These are phyloP conservation scores for Phrynosoma blainvillii DNA, from an alignment of 2,113 vertebrate genomes.

Conservation along the genomic window DNA sequence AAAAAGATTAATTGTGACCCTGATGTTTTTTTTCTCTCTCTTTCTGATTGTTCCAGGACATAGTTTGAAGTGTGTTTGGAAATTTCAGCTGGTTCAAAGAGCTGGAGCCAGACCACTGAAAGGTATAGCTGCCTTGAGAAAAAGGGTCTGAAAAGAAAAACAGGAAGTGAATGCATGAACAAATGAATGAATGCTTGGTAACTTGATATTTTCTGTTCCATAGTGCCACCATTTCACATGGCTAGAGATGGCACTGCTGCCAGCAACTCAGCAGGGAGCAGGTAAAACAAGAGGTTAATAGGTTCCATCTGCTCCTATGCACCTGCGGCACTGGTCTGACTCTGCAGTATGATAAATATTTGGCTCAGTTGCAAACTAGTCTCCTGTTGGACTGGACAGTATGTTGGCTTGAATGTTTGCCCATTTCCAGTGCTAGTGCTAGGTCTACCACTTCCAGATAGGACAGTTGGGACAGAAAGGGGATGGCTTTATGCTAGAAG, in stretches of 20 bases:
- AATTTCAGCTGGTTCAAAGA: too few species aligned
- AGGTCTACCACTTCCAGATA: not conserved
- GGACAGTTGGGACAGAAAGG: not conserved
- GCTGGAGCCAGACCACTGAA: too few species aligned
- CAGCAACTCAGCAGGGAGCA: not conserved
- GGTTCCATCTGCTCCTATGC: not conserved
- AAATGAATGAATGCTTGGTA: too few species aligned
- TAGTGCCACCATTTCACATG: not conserved
- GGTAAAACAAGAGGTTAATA: not conserved
- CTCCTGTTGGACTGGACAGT: not conserved
- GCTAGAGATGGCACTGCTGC: not conserved
- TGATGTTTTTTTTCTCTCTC: too few species aligned
- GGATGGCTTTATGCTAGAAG: not conserved
- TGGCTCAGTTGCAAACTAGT: not conserved
- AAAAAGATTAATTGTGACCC: too few species aligned
- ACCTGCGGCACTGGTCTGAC: not conserved
- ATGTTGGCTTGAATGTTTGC: not conserved
- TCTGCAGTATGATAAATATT: not conserved
- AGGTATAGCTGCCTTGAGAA: too few species aligned
- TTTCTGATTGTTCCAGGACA: too few species aligned
- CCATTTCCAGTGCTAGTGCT: not conserved
- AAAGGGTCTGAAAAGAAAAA: too few species aligned
- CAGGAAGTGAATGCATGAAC: too few species aligned
- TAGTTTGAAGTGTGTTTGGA: too few species aligned
- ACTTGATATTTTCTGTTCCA: not conserved